Evolutionary conservation across 2,113 vertebrate species (phyloP), one percentile per base, ranked within the genome.

Genomic region (Cyrtonyx montezumae): DNA sequence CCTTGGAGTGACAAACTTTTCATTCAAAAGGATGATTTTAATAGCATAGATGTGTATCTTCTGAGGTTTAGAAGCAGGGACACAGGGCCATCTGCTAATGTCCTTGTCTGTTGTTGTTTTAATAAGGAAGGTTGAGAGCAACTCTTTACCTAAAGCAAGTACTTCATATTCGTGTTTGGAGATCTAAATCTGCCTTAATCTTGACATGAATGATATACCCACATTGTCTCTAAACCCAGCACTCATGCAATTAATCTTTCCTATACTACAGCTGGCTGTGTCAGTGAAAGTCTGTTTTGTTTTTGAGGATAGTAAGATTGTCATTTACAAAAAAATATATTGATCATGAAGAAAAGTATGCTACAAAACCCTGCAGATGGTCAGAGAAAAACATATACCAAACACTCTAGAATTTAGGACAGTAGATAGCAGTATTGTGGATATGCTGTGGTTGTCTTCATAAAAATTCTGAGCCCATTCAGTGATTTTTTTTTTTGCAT

Each of bases 101-200:
- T 62, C 66, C 46, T 83, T 10, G 4, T 55, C 63, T 84, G 2
- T 1, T 77, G 69, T 11, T 69, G 45, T 91, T 89, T 94, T 91
- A 40, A 79, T 49, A 66, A 69, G 59, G 49, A 37, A 79, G 5
- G 8, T n/a, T 51, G 66, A 79, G 28, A 84, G 22, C 37, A 84
- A 58, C 37, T 36, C 32, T 84, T 86, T 76, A 77, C 45, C 23
- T 89, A 67, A 82, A 81, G 13, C 21, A 87, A 84, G 25, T 8
- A 84, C 16, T 18, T 87, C 32, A 49, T 63, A 40, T 26, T 79
- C n/a, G 14, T 26, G 0, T 61, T 73, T 4, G 2, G 84, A 80
- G 59, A 30, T 66, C 69, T 87, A 89, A 91, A 89, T 84, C 75
- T 85, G 55, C 11, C 75, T 92, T 74, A 65, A 8, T 51, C 28